phyloP scores from a whole-genome alignment of 2,888 invertebrate genomes.

The Ectropis crepuscularia region DNA sequence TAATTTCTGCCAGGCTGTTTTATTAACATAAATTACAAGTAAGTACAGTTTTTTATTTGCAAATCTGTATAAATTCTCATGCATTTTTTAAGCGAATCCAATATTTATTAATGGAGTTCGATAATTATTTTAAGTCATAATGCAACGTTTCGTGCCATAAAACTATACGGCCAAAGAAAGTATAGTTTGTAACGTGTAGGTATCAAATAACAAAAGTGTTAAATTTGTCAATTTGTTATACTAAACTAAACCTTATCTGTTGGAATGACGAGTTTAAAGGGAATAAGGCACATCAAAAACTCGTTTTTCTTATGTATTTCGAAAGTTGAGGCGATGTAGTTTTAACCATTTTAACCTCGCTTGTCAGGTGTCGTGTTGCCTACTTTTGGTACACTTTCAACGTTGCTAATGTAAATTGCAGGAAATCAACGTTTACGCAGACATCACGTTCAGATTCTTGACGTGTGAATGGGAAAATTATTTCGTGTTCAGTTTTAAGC shows the following conservation, averaged over 20 bases:
- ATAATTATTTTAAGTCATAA: no score
- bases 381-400: conserved; percentile 42
- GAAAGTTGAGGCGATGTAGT: conserved; percentile 68
- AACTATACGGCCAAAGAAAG: no score
- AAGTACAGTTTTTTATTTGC: no score
- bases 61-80: no score
- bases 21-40: no score
- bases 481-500: conserved; percentile 17
- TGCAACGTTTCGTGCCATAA: no score
- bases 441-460: background rate
- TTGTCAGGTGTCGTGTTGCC: conserved; percentile 47
- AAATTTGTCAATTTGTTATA: conserved; percentile 2
- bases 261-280: conserved; percentile 25
- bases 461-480: conserved; percentile 17
- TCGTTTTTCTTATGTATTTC: conserved; percentile 58
- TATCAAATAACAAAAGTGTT: background rate
- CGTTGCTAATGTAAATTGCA: conserved; percentile 37
- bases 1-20: no score
- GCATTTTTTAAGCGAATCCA: no score
- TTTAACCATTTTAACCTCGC: conserved; percentile 54
- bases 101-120: no score
- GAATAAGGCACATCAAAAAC: conserved; percentile 45
- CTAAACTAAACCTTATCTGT: conserved; percentile 9
- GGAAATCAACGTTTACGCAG: conserved; percentile 34
- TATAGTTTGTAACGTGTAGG: background rate